Percentiles rank a stretch among this genome's conserved stretches.
Evolutionary conservation across 23 tunicate species (phyloP).

Genomic region (Corella eumyota): DNA sequence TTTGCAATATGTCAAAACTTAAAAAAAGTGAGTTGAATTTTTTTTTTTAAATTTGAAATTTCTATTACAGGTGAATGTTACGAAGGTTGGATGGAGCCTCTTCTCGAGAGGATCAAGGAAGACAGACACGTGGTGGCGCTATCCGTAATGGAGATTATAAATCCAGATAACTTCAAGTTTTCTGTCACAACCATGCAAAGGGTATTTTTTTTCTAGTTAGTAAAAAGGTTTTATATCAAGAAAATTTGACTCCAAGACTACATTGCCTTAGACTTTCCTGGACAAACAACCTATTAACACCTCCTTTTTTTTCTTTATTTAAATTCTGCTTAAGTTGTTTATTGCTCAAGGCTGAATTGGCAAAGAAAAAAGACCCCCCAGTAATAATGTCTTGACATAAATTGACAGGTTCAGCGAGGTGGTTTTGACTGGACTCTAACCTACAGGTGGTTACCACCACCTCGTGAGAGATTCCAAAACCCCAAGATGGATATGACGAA

Average conservation of each 20-base stretch:
- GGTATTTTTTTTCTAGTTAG: slow-evolving; percentile 41
- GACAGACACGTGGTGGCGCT: slow-evolving; percentile 56
- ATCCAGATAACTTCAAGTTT: slow-evolving; percentile 74
- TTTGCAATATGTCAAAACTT: too few relatives aligned
- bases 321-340: background rate
- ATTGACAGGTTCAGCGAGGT: slow-evolving; percentile 75
- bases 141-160: slow-evolving; percentile 81
- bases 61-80: slow-evolving; percentile 88
- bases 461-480: slow-evolving; percentile 36
- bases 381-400: too few relatives aligned
- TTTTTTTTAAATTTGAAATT: too few relatives aligned
- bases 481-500: slow-evolving; percentile 59
- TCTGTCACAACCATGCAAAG: slow-evolving; percentile 79
- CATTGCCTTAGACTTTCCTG: too few relatives aligned
- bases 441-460: slow-evolving; percentile 73
- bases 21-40: too few relatives aligned
- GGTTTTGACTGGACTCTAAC: slow-evolving; percentile 96
- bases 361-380: too few relatives aligned
- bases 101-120: slow-evolving; percentile 51
- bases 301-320: background rate
- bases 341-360: too few relatives aligned
- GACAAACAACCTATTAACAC: background rate
- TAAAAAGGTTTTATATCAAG: too few relatives aligned
- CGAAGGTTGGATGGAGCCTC: slow-evolving; percentile 91
- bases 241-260: too few relatives aligned